Evolutionary conservation across 2,113 vertebrate species (phyloP).

Genomic region (Gracilinanus agilis): DNA sequence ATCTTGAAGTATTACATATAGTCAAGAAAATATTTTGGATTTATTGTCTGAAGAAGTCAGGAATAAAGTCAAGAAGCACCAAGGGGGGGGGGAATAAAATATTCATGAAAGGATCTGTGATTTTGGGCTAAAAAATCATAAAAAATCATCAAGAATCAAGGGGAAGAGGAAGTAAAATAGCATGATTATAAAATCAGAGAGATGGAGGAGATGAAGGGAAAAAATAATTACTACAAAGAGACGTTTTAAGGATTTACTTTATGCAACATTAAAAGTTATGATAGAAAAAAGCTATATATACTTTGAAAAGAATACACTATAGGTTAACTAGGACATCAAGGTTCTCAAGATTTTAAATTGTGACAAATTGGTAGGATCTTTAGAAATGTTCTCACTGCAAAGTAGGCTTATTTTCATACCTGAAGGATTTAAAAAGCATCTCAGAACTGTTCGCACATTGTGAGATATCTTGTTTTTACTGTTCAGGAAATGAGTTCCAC

Average conservation of each 20-base stretch:
- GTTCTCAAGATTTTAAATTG: conserved; percentile 41
- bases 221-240: background rate
- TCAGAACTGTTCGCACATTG: background rate
- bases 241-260: background rate
- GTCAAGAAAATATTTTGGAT: background rate
- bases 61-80: background rate
- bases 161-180: background rate
- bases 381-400: conserved; percentile 47
- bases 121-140: conserved; percentile 3
- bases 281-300: background rate
- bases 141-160: conserved; percentile 25
- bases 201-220: background rate
- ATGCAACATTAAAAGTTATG: background rate
- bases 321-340: conserved; percentile 26
- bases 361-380: conserved; percentile 35
- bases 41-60: background rate
- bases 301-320: conserved; percentile 31
- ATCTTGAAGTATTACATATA: background rate
- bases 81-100: background rate
- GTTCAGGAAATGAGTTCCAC: background rate
- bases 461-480: background rate
- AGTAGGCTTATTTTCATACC: conserved; percentile 14
- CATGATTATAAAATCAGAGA: background rate
- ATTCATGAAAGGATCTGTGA: background rate
- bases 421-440: background rate